Conservation (phyloP, 2,113 vertebrate species). For the Oreochromis spilurus region DNA sequence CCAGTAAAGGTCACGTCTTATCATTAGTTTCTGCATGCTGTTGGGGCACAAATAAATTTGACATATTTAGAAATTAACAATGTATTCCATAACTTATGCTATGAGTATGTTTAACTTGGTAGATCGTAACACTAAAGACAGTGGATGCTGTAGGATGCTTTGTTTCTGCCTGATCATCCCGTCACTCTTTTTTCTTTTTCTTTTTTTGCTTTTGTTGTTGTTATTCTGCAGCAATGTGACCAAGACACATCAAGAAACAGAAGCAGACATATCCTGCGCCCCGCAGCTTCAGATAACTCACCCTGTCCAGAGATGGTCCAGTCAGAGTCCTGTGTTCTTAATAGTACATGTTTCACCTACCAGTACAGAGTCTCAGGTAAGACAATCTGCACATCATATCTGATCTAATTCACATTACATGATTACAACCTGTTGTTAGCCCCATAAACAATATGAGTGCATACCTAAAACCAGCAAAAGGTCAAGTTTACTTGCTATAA, state of each 20-base stretch:
- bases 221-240: slow-evolving; percentile 78
- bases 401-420: neutral
- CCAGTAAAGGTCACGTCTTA: neutral
- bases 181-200: neutral
- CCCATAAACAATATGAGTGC: neutral
- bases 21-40: neutral
- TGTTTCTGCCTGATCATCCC: neutral
- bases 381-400: neutral
- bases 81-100: neutral
- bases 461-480: neutral
- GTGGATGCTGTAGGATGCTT: neutral
- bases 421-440: neutral
- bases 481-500: neutral
- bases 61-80: neutral
- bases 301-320: slow-evolving; percentile 81
- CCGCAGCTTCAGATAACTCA: slow-evolving; percentile 57
- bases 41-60: neutral
- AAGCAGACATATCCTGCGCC: slow-evolving; percentile 81
- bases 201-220: neutral
- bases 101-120: neutral
- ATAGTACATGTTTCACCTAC: slow-evolving; percentile 90
- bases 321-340: slow-evolving; percentile 82
- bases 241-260: slow-evolving; percentile 74
- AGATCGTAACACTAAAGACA: neutral
- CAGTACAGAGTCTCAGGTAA: slow-evolving; percentile 87